Conservation (phyloP, 1,140 invertebrate species). For the Tribolium madens region DNA sequence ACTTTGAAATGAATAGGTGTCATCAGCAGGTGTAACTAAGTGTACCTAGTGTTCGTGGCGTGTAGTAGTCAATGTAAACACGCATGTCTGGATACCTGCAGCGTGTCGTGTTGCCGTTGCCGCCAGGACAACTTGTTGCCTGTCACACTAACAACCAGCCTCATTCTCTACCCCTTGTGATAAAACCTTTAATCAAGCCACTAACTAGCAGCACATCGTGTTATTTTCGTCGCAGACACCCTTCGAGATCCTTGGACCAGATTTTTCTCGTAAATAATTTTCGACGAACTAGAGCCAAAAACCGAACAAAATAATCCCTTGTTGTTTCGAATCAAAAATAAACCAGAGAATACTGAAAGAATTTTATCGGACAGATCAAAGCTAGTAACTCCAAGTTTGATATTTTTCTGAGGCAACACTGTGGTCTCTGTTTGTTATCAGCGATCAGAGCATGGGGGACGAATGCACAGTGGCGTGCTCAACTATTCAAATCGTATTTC, state of each 20-base stretch:
- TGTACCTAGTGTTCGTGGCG: constrained; percentile 33
- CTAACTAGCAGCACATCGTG: constrained; percentile 14
- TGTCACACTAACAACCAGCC: constrained; percentile 54
- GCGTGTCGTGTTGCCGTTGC: constrained; percentile 54
- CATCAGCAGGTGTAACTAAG: constrained; percentile 39
- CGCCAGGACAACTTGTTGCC: constrained; percentile 60
- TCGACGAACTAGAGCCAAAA: constrained; percentile 35
- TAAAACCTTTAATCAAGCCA: constrained; percentile 17
- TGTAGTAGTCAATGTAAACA: constrained; percentile 53
- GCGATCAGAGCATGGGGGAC: not conserved
- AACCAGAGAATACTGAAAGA: constrained; percentile 11
- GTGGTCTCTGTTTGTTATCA: constrained; percentile 20
- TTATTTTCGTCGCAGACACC: constrained; percentile 15
- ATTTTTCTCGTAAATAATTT: constrained; percentile 40
- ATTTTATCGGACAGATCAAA: constrained; percentile 41
- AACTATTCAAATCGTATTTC: not conserved
- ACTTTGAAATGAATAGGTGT: constrained; percentile 29
- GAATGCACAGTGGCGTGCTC: constrained; percentile 5
- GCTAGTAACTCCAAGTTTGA: constrained; percentile 15
- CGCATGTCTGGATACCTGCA: constrained; percentile 54
- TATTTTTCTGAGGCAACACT: constrained; percentile 25
- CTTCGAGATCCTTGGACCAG: not conserved
- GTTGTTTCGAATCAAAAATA: constrained; percentile 29
- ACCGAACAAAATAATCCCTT: constrained; percentile 38
- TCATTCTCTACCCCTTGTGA: constrained; percentile 44